Evolutionary conservation across 2,113 vertebrate species (phyloP).

Genomic region (Parus major): DNA sequence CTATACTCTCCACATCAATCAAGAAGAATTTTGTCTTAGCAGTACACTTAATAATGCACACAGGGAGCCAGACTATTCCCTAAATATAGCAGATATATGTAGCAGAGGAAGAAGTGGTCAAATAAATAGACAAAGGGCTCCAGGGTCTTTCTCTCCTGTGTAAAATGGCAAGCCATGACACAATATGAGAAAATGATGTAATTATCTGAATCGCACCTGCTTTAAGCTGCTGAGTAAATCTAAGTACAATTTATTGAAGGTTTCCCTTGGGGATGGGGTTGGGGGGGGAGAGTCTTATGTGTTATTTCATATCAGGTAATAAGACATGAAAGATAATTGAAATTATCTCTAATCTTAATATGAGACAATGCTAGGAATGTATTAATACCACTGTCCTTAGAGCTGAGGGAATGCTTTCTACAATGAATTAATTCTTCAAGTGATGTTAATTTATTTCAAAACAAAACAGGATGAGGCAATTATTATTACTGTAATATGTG

Average conservation of each 20-base stretch:
- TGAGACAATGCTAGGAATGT: neutral
- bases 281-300: neutral
- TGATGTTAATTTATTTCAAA: neutral
- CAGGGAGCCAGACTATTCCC: neutral
- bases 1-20: neutral
- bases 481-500: neutral
- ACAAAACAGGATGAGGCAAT: neutral
- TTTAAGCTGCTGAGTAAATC: neutral
- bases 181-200: neutral
- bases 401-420: neutral
- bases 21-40: neutral
- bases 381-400: neutral
- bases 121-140: neutral
- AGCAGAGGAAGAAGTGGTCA: neutral
- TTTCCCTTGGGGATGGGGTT: neutral
- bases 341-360: neutral
- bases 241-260: neutral
- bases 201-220: neutral
- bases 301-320: neutral
- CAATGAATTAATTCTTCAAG: neutral
- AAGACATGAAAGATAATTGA: neutral
- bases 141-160: neutral
- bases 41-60: neutral
- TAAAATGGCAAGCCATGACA: neutral
- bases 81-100: neutral